Conservation (phyloP, 2,113 vertebrate species). For the Pardalotus punctatus region DNA sequence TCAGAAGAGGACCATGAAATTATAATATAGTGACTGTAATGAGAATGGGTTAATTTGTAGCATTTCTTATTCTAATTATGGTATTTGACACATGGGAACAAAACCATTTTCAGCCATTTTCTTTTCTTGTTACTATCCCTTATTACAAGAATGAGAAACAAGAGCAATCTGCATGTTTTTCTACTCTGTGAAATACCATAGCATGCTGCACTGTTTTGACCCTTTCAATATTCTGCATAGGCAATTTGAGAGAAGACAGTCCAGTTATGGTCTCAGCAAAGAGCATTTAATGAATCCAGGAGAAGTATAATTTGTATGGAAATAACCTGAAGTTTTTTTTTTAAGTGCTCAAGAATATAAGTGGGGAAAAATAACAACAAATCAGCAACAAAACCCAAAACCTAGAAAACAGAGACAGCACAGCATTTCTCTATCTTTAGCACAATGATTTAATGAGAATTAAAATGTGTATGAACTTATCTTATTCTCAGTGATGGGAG, state of each 20-base stretch:
- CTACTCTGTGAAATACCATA: conserved; percentile 50
- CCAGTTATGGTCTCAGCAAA: conserved; percentile 52
- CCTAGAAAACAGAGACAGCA: not conserved
- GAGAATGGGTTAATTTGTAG: conserved; percentile 63
- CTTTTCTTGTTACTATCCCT: conserved; percentile 29
- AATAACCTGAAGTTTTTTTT: conserved; percentile 56
- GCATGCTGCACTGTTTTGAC: conserved; percentile 54
- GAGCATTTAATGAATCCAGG: conserved; percentile 68
- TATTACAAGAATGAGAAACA: conserved; percentile 49
- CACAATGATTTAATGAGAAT: conserved; percentile 25
- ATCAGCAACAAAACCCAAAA: not conserved
- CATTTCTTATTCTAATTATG: conserved; percentile 64
- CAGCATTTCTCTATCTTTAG: not conserved
- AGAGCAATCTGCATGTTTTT: conserved; percentile 37
- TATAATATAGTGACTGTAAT: conserved; percentile 46
- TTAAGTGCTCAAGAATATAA: conserved; percentile 25
- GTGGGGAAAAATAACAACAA: not conserved
- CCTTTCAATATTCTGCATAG: conserved; percentile 58
- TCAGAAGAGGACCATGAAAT: conserved; percentile 46
- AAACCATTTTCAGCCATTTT: conserved; percentile 42
- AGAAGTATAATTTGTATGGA: conserved; percentile 70
- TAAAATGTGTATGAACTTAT: conserved; percentile 34
- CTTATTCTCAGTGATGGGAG: not conserved
- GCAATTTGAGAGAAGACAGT: conserved; percentile 43
- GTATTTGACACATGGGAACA: conserved; percentile 35